Percentiles rank a stretch among this genome's conserved stretches.
These are phyloP conservation scores for Drosophila takahashii DNA, from an alignment of 1,140 invertebrate species.

Conservation along the genomic window DNA sequence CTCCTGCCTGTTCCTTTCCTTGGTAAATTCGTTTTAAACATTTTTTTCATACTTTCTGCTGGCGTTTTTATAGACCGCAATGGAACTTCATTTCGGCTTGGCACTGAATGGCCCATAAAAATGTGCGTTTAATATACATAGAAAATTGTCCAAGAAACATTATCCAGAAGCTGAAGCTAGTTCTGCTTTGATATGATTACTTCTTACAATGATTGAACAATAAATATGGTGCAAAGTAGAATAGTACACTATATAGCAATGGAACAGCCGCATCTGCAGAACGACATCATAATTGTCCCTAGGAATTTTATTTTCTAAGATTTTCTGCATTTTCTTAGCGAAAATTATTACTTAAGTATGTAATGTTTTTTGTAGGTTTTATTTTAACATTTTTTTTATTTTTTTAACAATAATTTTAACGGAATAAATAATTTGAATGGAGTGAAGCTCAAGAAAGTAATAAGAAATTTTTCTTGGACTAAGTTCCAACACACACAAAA, in stretches of 20 bases:
- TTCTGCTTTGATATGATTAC: slow-evolving; percentile 2
- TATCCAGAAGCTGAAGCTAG: not conserved
- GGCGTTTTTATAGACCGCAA: not conserved
- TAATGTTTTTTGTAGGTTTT: no score
- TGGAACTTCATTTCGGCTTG: slow-evolving; percentile 34
- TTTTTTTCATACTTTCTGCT: not conserved
- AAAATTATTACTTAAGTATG: no score
- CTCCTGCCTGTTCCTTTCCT: slow-evolving; percentile 10
- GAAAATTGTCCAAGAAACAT: slow-evolving; percentile 13
- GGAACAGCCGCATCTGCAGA: not conserved
- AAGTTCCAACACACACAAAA: no score
- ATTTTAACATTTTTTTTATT: no score
- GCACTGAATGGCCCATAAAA: slow-evolving; percentile 12
- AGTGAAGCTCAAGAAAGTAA: no score
- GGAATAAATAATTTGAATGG: no score
- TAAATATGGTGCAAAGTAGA: not conserved
- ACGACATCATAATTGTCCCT: no score
- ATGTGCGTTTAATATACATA: slow-evolving; percentile 8
- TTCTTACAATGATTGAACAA: not conserved
- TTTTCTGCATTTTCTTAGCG: no score
- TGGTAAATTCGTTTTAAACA: slow-evolving; percentile 38
- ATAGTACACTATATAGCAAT: not conserved
- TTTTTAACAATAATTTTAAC: no score
- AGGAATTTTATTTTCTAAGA: no score
- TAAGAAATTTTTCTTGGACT: no score